A percentile compares a stretch with the other conserved stretches of the same genome.
Conservation (phyloP, 2,113 vertebrate genomes). For the Passer domesticus region DNA sequence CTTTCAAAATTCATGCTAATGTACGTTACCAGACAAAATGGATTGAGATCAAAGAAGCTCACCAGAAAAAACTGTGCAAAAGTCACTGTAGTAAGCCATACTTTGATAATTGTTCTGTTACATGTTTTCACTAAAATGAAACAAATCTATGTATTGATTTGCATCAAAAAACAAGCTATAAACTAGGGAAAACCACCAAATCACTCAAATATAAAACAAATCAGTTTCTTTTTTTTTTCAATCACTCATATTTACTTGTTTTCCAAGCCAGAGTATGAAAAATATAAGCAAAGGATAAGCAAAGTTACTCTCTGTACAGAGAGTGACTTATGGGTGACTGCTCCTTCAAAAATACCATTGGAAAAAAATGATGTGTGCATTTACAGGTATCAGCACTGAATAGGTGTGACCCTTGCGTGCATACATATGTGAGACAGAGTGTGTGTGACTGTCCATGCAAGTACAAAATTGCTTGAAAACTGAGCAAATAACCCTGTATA, state of each 20-base stretch:
- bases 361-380: neutral
- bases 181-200: neutral
- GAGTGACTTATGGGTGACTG: neutral
- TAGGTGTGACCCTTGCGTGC: neutral
- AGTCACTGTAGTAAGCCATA: neutral
- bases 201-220: neutral
- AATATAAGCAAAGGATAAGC: neutral
- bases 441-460: rapidly evolving
- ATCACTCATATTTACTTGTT: neutral
- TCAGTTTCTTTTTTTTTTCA: neutral
- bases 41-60: neutral
- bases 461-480: neutral
- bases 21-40: neutral
- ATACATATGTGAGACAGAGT: too few species aligned
- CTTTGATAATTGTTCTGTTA: neutral
- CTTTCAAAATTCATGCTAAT: neutral
- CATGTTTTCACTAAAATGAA: neutral
- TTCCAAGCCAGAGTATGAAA: neutral
- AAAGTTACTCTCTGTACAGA: neutral
- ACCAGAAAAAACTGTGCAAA: neutral
- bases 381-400: neutral
- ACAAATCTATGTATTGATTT: neutral
- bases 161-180: neutral
- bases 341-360: neutral
- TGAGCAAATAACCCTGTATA: neutral